Evolutionary conservation across 2,888 invertebrate genomes (phyloP), one percentile per base, ranked within the genome.

Genomic region (Ischnus inquisitorius): DNA sequence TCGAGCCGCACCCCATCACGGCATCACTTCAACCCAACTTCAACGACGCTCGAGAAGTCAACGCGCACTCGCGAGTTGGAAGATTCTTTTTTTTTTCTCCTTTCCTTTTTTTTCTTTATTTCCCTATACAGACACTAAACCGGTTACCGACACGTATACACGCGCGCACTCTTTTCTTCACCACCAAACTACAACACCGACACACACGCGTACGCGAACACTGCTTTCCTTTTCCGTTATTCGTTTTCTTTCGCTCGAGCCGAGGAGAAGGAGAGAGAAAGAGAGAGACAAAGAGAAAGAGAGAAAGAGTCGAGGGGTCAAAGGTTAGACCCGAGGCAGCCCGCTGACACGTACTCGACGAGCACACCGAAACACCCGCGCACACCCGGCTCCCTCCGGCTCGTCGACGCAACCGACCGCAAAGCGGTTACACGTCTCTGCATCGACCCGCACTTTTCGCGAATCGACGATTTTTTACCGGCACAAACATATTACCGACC

Each of bases 1-100:
- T 88, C 88, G 90, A 90, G 89, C 89, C 89, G 91, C 89, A 89
- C 89, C 92, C 92, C 92, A 92, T 92, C 90, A 90, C 92, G 91
- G 91, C 91, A 91, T 91, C 90, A 90, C 90, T 89, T 84, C 74
- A 74, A 88, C 86, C 34, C 74, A 83, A 82, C 85, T 84, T 86
- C 77, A 78, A 85, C 82, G 62, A 51, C 74, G 69, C 80, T 78
- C 64, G 54, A 51, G 79, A 64, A 83, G 83, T 80, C 77, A 77
- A 48, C 57, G 69, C 22, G 48, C 39, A 68, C 72, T 51, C 71
- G 76, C 72, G 68, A 78, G 74, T 71, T 79, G 65, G 83, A 79
- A 67, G 64, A 51, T 76, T 75, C 54, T 82, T 41, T 62, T 68
- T 34, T 67, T 22, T 74, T 57, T 62, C 64, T 34, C 57, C 22